Percentiles rank a stretch among this genome's conserved stretches.
phyloP scores from a whole-genome alignment of 1,140 invertebrate species.

The Micrasema longulum region DNA sequence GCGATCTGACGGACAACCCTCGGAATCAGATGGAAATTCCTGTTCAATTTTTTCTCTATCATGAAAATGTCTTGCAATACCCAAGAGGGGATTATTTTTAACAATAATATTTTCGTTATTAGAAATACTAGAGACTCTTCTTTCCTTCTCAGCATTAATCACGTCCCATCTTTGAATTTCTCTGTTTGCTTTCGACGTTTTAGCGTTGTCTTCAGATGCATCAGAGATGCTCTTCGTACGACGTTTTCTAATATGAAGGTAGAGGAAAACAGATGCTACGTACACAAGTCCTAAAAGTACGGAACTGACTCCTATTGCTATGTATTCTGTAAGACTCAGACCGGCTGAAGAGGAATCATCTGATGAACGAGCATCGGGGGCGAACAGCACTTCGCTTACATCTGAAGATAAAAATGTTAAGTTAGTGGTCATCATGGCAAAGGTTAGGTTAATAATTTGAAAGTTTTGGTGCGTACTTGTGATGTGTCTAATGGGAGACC shows the following conservation, averaged over 20 bases:
- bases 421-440: too few species aligned
- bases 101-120: conserved; percentile 72
- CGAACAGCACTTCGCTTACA: conserved; percentile 83
- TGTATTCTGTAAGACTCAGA: conserved; percentile 77
- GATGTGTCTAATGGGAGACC: conserved; percentile 75
- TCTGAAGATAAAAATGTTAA: conserved; percentile 62
- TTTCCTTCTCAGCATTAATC: conserved; percentile 32
- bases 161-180: conserved; percentile 56
- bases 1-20: conserved; percentile 62
- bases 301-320: conserved; percentile 84
- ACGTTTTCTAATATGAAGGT: conserved; percentile 77
- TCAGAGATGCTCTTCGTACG: conserved; percentile 53
- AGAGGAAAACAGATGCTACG: conserved; percentile 84
- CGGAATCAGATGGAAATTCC: conserved; percentile 65
- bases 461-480: conserved; percentile 70
- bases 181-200: conserved; percentile 53
- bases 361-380: conserved; percentile 72
- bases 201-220: conserved; percentile 11
- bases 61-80: conserved; percentile 71
- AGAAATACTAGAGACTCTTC: conserved; percentile 49
- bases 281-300: conserved; percentile 85
- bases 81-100: conserved; percentile 81
- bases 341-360: conserved; percentile 63
- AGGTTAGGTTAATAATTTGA: background rate
- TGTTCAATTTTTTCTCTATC: conserved; percentile 54